Evolutionary conservation across 37 sponge, comb jelly and placozoan genomes (phyloP), one percentile per base, ranked within the genome.

Genomic region (Sycon ciliatum): DNA sequence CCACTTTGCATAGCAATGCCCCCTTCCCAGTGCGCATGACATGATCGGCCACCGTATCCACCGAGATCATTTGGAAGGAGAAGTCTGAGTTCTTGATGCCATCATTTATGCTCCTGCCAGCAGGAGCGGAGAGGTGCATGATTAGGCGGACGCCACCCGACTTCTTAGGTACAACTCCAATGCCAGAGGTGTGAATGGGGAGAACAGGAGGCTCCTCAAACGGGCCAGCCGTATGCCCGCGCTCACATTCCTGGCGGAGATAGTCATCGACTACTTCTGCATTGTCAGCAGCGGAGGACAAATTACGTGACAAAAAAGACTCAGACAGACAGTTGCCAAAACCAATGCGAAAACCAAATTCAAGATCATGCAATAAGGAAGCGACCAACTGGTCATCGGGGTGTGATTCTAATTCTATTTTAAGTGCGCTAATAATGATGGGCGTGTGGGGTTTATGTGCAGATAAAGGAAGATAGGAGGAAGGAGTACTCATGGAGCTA

Each of bases 41-140:
- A n/a, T 40, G 30, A n/a, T 42, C 49, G 13, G 28, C 20, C 39
- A 52, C 70, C 4, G 22, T 28, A 69, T 69, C 70, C 4, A 69
- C 49, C 39, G 46, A 40, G 20, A 26, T 24, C 49, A 40, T 40
- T 18, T 20, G 26, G 3, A 69, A 52, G 5, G 70, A 18, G 52
- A 18, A 46, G 11, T 11, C 16, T n/a, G 52, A 18, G n/a, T n/a
- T n/a, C n/a, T n/a, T n/a, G 24, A 67, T 67, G 32, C 37, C 34
- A 36, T 67, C 68, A 18, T 67, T 67, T 26, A 67, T 31, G 33
- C 68, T 67, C 27, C 29, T n/a, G 27, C 68, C 67, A 9, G 76
- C 61, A 2, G 72, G 56, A 35, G 79, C 79, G 1, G 79, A 79
- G n/a, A 79, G 79, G 65, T 79, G 79, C 54, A 31, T 35, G 71